These are phyloP conservation scores for Peromyscus melanophrys DNA, from an alignment of 2,797 vertebrate species.

Conservation along the genomic window DNA sequence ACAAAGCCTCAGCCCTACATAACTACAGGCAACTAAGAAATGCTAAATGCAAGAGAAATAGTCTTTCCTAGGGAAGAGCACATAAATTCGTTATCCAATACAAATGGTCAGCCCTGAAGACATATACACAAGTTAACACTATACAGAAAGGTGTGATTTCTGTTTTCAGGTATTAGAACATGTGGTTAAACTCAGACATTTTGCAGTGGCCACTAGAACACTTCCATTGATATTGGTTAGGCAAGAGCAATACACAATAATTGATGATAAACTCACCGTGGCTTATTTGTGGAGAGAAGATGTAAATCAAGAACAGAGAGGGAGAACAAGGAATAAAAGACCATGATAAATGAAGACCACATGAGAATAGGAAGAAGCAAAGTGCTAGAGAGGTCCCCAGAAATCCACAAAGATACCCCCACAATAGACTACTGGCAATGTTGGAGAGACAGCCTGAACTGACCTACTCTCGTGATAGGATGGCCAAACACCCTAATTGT, in stretches of 20 bases:
- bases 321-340: too few relatives aligned
- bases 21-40: neutral
- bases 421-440: too few relatives aligned
- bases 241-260: constrained; percentile 6
- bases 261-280: neutral
- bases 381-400: too few relatives aligned
- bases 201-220: neutral
- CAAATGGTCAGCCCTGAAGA: neutral
- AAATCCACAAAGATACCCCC: too few relatives aligned
- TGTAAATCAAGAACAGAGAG: neutral
- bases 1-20: neutral
- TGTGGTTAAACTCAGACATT: constrained; percentile 19
- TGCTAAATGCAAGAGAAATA: neutral
- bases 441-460: too few relatives aligned
- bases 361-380: too few relatives aligned
- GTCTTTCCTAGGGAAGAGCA: neutral
- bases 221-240: constrained; percentile 18
- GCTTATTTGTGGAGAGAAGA: constrained; percentile 17
- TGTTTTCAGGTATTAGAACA: neutral
- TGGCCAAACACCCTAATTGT: too few relatives aligned
- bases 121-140: neutral
- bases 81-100: neutral
- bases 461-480: too few relatives aligned
- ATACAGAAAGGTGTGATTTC: neutral
- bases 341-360: too few relatives aligned